Evolutionary conservation across 2,797 vertebrate species (phyloP), one percentile per base, ranked within the genome.

Genomic region (Amblyraja radiata): DNA sequence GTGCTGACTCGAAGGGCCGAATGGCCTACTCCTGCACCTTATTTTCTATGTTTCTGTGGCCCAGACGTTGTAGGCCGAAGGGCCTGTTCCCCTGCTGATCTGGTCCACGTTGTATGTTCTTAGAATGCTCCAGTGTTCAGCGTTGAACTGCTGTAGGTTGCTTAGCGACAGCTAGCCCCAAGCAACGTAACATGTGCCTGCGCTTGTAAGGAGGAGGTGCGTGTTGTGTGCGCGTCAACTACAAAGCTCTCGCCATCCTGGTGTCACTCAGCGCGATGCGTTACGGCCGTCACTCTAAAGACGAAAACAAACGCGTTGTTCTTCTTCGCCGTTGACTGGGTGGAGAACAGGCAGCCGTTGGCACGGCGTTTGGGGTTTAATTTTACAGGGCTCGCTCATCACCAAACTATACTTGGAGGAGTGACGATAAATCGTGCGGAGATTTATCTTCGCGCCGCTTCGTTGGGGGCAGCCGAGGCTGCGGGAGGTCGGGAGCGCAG

Each of bases 381-480:
- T 68, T 88, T 36, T 88, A 63, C 61, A 88, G 36, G 68, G 18
- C 11, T 2, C 90, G 11, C 10, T 46, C 46, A 25, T 74, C 71
- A 74, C 16, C 65, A 54, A 91, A 74, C 68, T 74, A 91, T 74
- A 91, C 91, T 91, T 91, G 90, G 90, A 73, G 74, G 54, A 46
- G 32, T 74, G 90, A 91, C 90, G 90, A 54, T 68, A 28, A 71
- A 91, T 91, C 65, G 18, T 91, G 88, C 88, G 36, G 90, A 91
- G 7, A 54, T 74, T n/a, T 91, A 36, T 68, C 68, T 21, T 68
- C 58, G 83, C 58, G 1, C 11, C n/a, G 13, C 16, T 71, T 39
- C 86, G 71, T 90, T 90, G 65, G 88, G 88, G 36, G 7, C 88
- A 74, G 90, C 21, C 68, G 25, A 25, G 90, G 71, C 90, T 74